Evolutionary conservation across 2,797 vertebrate species (phyloP), one percentile per base, ranked within the genome.

Genomic region (Aphelocoma californica): DNA sequence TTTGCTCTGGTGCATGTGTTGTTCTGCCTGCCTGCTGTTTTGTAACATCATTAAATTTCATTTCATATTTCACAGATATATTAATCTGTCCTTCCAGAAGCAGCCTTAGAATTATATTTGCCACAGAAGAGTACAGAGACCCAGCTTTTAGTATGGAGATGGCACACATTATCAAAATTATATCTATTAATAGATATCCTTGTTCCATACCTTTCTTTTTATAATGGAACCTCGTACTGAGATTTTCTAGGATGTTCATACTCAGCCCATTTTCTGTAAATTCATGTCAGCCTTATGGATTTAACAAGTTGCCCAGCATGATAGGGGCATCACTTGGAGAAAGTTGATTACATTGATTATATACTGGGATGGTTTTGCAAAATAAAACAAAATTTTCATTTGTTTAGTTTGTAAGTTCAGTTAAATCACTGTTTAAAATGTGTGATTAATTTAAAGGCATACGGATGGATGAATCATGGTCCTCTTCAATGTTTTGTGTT

Each of bases 231-330:
- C 6, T 54, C 4, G 17, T 8, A 16, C 4, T 70, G 50, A 84
- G 32, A 69, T 79, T 79, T 90, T 69, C 38, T 48, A 21, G 6
- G 34, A 62, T 31, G 3, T 31, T 85, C 31, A 51, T 42, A 18
- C 18, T 88, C 10, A 90, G 9, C 14, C 19, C 12, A 42, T 45
- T 48, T 15, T 18, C 29, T 78, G 6, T 71, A 51, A 61, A 18
- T 62, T 44, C 0, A 0, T 4, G 42, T 36, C 18, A 74, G 9
- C 20, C 2, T 1, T 53, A 50, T 0, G 1, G 11, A 50, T 80
- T 81, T 61, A 65, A 65, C 13, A 69, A 51, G 31, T 53, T 83
- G 4, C 6, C 24, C 1, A 14, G 31, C 10, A 36, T 40, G 61
- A 71, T 36, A 50, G 83, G 4, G 29, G 0, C 9, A 72, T 61